Conservation (phyloP, 2,113 vertebrate species). For the Piaya cayana region DNA sequence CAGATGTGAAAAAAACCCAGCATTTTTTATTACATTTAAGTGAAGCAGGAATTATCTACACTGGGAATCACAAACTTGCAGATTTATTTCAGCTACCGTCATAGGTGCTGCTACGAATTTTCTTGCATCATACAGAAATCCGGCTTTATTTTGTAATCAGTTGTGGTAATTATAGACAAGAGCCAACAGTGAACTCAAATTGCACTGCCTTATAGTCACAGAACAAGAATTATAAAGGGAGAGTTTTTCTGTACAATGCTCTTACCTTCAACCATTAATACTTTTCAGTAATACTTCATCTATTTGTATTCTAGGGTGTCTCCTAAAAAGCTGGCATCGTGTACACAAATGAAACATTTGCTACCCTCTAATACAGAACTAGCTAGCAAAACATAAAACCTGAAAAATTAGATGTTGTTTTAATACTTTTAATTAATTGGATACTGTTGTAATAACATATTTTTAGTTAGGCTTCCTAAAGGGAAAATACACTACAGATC, state of each 20-base stretch:
- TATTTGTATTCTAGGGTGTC: neutral
- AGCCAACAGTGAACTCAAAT: neutral
- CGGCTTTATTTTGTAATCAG: constrained; percentile 42
- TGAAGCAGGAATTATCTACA: constrained; percentile 13
- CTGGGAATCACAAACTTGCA: constrained; percentile 14
- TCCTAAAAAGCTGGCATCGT: neutral
- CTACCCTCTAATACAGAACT: neutral
- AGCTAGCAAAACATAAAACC: neutral
- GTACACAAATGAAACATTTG: neutral
- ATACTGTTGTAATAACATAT: neutral
- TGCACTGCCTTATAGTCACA: neutral
- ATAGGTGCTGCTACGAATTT: constrained; percentile 29
- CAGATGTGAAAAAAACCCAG: neutral
- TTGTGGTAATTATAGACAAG: neutral
- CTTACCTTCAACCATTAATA: neutral
- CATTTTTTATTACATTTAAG: neutral
- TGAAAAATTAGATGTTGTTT: neutral
- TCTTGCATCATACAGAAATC: constrained; percentile 37
- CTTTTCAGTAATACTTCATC: neutral
- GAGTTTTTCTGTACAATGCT: neutral
- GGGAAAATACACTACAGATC: neutral
- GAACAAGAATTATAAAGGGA: neutral
- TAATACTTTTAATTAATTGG: neutral
- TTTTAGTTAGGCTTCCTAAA: neutral
- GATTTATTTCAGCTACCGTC: constrained; percentile 1